Percentiles rank a stretch among this genome's conserved stretches.
These are phyloP conservation scores for Dryobates pubescens DNA, from an alignment of 2,797 vertebrate genomes.

Conservation along the genomic window DNA sequence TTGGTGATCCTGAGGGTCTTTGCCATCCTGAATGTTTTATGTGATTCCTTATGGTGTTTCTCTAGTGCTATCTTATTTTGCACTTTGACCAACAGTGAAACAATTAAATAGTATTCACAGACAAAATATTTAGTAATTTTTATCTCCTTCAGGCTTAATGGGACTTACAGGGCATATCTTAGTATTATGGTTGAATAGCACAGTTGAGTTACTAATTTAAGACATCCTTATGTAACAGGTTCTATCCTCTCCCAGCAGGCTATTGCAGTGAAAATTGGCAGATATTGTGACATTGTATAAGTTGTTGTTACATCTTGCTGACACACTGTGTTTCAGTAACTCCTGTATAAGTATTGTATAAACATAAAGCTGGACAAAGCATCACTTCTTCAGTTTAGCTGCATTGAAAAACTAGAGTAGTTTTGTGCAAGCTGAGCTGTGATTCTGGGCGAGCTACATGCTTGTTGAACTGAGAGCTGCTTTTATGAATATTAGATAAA, in stretches of 20 bases:
- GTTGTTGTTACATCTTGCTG: background rate
- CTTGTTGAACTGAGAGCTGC: background rate
- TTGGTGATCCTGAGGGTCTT: too few species aligned
- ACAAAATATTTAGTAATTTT: background rate
- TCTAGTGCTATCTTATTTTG: background rate
- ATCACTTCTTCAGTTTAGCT: background rate
- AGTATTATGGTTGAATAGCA: background rate
- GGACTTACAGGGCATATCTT: accelerated
- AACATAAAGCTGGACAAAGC: background rate
- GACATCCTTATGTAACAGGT: background rate
- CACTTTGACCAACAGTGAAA: background rate
- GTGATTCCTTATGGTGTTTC: background rate
- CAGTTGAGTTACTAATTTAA: background rate
- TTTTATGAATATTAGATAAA: background rate
- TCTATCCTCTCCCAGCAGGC: background rate
- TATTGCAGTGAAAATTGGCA: background rate
- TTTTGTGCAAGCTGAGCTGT: background rate
- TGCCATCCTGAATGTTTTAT: too few species aligned
- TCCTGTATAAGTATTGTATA: background rate
- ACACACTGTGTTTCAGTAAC: background rate
- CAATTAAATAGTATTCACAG: background rate
- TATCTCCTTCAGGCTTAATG: background rate
- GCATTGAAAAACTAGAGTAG: background rate
- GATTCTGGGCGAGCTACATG: background rate
- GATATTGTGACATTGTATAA: accelerated